These are phyloP conservation scores for Epizoanthus scotinus DNA, from an alignment of 92 coral and sea anemone species.

Conservation along the genomic window DNA sequence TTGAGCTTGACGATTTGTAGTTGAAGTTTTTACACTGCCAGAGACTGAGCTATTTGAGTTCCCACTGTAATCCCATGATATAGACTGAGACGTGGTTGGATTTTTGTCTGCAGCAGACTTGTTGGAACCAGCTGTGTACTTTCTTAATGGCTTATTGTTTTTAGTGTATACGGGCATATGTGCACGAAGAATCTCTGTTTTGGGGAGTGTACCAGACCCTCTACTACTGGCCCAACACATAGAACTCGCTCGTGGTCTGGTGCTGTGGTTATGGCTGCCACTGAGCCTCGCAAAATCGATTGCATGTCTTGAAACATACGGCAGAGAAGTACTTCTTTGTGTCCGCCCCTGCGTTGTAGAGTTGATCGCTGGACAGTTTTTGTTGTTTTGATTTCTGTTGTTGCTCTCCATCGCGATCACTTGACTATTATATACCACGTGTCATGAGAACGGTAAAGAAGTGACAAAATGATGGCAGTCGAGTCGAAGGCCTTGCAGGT, in stretches of 20 bases:
- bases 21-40: background rate
- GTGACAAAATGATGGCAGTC: background rate
- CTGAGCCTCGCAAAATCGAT: background rate
- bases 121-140: background rate
- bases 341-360: background rate
- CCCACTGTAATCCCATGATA: background rate
- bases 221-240: background rate
- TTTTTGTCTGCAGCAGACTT: background rate
- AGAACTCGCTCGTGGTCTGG: background rate
- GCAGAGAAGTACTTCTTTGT: constrained; percentile 15
- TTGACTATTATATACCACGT: background rate
- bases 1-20: background rate
- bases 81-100: background rate
- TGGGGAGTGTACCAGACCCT: background rate
- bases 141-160: constrained; percentile 12
- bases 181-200: constrained; percentile 4
- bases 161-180: constrained; percentile 18
- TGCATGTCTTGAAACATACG: constrained; percentile 27
- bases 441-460: background rate
- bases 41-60: background rate
- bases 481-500: too few relatives aligned
- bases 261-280: background rate
- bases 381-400: background rate
- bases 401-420: constrained; percentile 2
- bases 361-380: background rate